These are phyloP conservation scores for Hydra vulgaris DNA, from an alignment of 30 jellyfish, hydroid and myxozoan genomes.

Conservation along the genomic window DNA sequence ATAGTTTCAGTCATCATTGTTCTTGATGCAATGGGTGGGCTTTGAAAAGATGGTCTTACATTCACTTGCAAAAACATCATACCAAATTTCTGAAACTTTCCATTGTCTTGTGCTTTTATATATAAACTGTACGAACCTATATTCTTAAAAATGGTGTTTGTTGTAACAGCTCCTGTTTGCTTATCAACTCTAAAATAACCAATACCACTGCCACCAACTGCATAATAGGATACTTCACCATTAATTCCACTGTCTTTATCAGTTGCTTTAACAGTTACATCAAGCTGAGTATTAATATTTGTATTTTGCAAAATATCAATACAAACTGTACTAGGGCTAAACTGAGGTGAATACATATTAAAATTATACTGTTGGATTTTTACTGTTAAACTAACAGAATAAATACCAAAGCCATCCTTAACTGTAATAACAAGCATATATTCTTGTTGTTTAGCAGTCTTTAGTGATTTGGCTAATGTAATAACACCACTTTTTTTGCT, in stretches of 20 bases:
- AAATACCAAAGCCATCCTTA: constrained; percentile 53
- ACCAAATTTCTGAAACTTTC: constrained; percentile 37
- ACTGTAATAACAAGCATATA: constrained; percentile 37
- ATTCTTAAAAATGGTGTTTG: constrained; percentile 50
- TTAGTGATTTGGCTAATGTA: constrained; percentile 31
- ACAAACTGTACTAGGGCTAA: constrained; percentile 62
- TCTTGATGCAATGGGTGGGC: constrained; percentile 47
- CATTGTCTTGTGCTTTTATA: constrained; percentile 69
- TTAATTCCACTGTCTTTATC: constrained; percentile 24
- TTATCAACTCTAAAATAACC: constrained; percentile 68
- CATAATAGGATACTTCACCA: constrained; percentile 38
- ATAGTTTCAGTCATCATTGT: constrained; percentile 65
- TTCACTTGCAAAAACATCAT: constrained; percentile 60
- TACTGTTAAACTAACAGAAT: constrained; percentile 30
- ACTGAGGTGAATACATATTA: constrained; percentile 44
- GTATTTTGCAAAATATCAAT: constrained; percentile 37
- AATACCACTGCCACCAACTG: constrained; percentile 81
- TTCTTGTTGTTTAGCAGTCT: not conserved
- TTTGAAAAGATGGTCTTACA: constrained; percentile 28
- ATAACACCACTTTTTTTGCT: constrained; percentile 75
- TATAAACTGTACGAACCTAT: constrained; percentile 50
- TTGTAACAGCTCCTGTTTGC: constrained; percentile 52
- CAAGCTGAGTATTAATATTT: constrained; percentile 27
- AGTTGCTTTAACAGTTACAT: constrained; percentile 35
- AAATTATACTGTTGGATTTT: constrained; percentile 32